Conservation (phyloP, 2,797 vertebrate species). For the Clarias pachynema region DNA sequence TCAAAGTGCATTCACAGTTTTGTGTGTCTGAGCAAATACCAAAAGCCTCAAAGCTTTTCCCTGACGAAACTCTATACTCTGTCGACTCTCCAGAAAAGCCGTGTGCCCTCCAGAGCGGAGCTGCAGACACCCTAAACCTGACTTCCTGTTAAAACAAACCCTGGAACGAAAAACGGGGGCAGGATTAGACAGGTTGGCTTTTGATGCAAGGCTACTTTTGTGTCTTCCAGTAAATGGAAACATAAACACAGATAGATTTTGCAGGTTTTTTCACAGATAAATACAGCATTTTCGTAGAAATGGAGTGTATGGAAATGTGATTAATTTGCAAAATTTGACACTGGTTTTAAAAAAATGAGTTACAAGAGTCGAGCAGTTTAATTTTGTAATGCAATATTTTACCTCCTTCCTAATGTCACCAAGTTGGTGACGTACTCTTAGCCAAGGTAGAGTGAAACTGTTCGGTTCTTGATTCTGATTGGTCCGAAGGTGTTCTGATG, state of each 20-base stretch:
- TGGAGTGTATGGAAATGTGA: background rate
- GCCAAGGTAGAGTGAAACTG: background rate
- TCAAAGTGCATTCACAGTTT: constrained; percentile 39
- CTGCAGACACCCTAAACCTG: constrained; percentile 66
- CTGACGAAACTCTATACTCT: constrained; percentile 58
- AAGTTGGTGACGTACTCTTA: background rate
- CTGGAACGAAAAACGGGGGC: constrained; percentile 17
- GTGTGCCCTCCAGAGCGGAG: constrained; percentile 67
- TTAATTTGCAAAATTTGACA: background rate
- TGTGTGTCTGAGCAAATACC: constrained; percentile 43
- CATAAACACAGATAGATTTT: background rate
- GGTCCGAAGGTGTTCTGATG: no score
- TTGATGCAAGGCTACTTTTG: constrained; percentile 14
- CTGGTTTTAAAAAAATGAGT: background rate
- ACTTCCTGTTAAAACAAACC: constrained; percentile 63
- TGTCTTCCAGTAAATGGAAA: background rate
- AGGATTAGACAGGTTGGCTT: constrained; percentile 33
- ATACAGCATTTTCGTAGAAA: background rate
- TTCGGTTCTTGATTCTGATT: background rate
- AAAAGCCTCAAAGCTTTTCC: constrained; percentile 52
- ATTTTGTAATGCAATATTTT: background rate
- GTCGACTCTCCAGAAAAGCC: constrained; percentile 69
- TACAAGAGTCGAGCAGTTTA: background rate
- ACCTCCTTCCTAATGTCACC: background rate
- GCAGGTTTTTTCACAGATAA: background rate